Conservation (phyloP, 2,888 invertebrate species). For the Chironomus tentans region DNA sequence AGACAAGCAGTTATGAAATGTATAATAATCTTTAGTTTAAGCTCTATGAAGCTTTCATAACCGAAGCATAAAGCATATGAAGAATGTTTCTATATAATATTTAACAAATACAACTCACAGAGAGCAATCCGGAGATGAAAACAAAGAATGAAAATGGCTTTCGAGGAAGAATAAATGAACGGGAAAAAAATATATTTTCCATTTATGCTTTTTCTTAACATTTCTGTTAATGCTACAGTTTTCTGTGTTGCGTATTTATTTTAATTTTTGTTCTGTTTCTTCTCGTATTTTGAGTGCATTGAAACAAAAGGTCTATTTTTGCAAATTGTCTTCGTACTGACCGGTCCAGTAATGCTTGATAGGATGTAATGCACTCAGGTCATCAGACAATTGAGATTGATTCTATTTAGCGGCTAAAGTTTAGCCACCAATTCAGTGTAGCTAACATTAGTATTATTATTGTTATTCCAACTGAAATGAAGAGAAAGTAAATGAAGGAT, state of each 20-base stretch:
- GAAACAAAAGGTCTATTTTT: too few relatives aligned
- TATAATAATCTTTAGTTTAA: conserved; percentile 27
- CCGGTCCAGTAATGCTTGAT: too few relatives aligned
- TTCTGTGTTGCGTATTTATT: not conserved
- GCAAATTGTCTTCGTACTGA: too few relatives aligned
- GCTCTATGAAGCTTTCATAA: conserved; percentile 26
- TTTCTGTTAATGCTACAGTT: not conserved
- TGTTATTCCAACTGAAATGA: too few relatives aligned
- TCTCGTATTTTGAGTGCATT: too few relatives aligned
- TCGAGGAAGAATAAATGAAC: not conserved
- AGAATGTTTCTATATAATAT: not conserved
- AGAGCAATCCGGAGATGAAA: not conserved
- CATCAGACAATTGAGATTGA: too few relatives aligned
- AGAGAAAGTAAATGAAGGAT: too few relatives aligned
- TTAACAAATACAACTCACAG: too few relatives aligned
- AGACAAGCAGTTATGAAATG: conserved; percentile 26
- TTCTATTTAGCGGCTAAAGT: too few relatives aligned
- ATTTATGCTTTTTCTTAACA: not conserved
- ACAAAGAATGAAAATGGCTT: not conserved
- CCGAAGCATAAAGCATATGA: conserved; percentile 18
- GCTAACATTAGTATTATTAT: too few relatives aligned
- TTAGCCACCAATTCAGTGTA: too few relatives aligned
- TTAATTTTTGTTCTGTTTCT: not conserved
- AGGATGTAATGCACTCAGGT: too few relatives aligned
- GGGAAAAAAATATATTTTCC: not conserved